Conservation (phyloP, 1,140 invertebrate species). For the Sogatella furcifera region DNA sequence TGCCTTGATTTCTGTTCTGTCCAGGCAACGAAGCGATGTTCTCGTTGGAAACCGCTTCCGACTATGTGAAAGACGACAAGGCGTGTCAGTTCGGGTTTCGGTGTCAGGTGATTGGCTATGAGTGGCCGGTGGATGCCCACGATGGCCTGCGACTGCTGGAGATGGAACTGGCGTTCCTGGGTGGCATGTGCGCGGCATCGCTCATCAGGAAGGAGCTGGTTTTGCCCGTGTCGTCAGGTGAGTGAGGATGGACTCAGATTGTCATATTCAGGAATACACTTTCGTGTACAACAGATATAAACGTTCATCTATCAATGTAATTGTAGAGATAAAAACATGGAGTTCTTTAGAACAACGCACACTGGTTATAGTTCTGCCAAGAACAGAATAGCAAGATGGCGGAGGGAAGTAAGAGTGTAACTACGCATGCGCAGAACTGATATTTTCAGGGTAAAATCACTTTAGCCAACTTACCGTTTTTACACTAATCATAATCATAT, state of each 20-base stretch:
- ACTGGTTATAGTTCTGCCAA: too few species aligned
- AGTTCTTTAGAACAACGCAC: too few species aligned
- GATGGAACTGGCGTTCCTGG: slow-evolving; percentile 81
- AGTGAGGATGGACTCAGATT: slow-evolving; percentile 22
- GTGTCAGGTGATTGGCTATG: slow-evolving; percentile 85
- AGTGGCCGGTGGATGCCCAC: slow-evolving; percentile 51
- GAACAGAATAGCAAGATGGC: too few species aligned
- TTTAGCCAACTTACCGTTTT: too few species aligned
- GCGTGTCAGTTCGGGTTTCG: slow-evolving; percentile 80
- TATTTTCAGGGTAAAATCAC: too few species aligned
- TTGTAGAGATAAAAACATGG: too few species aligned
- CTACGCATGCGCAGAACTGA: too few species aligned
- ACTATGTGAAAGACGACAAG: slow-evolving; percentile 89
- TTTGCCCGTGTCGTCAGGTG: slow-evolving; percentile 53
- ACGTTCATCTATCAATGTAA: too few species aligned
- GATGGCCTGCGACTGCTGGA: slow-evolving; percentile 68
- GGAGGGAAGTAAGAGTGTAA: too few species aligned
- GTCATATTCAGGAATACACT: too few species aligned
- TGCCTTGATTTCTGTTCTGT: slow-evolving; percentile 21
- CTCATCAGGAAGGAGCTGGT: slow-evolving; percentile 77
- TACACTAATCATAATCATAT: too few species aligned
- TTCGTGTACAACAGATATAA: too few species aligned
- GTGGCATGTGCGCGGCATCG: slow-evolving; percentile 79
- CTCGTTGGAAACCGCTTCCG: slow-evolving; percentile 87
- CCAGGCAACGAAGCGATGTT: slow-evolving; percentile 89